Percentiles rank a stretch among this genome's conserved stretches.
Conservation (phyloP, 2,113 vertebrate genomes). For the Atlantisia rogersi region DNA sequence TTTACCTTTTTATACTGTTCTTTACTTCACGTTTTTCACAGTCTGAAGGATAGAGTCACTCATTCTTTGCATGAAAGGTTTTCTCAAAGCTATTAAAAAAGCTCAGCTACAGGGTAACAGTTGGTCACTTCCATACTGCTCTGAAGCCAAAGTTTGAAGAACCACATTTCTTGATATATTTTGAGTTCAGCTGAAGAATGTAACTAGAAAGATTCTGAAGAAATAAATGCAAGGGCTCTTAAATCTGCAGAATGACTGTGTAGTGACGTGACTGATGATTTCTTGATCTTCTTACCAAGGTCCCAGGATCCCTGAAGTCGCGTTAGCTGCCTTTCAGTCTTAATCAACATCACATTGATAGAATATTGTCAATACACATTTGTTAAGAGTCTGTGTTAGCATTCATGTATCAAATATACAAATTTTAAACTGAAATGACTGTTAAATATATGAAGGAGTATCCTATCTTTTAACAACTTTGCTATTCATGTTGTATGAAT, state of each 20-base stretch:
- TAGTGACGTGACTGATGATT: neutral
- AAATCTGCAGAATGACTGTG: neutral
- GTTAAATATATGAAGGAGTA: neutral
- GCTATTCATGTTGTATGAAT: neutral
- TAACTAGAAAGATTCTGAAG: neutral
- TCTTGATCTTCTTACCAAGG: constrained; percentile 7
- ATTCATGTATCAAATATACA: neutral
- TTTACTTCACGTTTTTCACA: constrained; percentile 13
- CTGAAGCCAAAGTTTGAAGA: neutral
- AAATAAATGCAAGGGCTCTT: neutral
- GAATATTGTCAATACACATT: neutral
- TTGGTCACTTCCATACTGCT: neutral
- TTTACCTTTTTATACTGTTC: constrained; percentile 26
- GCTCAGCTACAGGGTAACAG: neutral
- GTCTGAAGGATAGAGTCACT: neutral
- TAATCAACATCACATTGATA: neutral
- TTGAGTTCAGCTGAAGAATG: neutral
- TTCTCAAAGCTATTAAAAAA: neutral
- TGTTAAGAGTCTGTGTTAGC: neutral
- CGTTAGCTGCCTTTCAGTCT: constrained; percentile 8
- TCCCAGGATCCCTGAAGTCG: neutral
- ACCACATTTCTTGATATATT: neutral
- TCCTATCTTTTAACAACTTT: neutral
- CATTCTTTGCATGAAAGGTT: neutral
- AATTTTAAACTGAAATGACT: neutral